Evolutionary conservation across 2,797 vertebrate genomes (phyloP), one percentile per base, ranked within the genome.

Genomic region (Taeniopygia guttata): DNA sequence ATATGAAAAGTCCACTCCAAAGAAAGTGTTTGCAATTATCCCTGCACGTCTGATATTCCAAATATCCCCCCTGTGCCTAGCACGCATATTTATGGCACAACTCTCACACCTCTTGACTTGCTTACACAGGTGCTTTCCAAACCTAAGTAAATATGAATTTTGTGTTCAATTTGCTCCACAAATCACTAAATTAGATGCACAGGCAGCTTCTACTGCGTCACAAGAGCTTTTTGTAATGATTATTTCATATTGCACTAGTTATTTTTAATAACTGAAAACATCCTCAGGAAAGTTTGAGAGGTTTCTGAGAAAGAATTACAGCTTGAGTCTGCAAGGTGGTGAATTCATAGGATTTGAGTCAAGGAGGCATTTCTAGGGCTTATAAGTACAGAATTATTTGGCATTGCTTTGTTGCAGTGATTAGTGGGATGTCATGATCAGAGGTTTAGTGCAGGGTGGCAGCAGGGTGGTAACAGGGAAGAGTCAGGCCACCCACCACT

Each of bases 61-160:
- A 85, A 83, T 49, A 64, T 51, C 29, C 55, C 84, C 73, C 34
- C 5, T 18, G 73, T 85, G 93, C 89, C 89, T 36, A 26, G 40
- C 52, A 77, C 25, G 3, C 32, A 45, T n/a, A 42, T 86, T 72
- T 88, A 73, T 85, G 94, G 90, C 72, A 89, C 76, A 88, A 49
- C 29, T 75, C 59, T 87, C 32, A 26, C 69, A 85, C 17, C 81
- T 63, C 86, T 93, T 58, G 54, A 78, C 75, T 91, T 90, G 79
- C 83, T 81, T 77, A 63, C 89, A 85, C 66, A 81, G 90, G 75
- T 94, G 88, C 68, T 95, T 96, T 93, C 91, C 54, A 94, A 85
- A 58, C 42, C 68, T 77, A 84, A 95, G 66, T 76, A 94, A 96
- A 86, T 86, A 86, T 43, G 62, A 95, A 91, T 84, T 89, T 36